These are phyloP conservation scores for Agapornis canus DNA, from an alignment of 2,797 vertebrate genomes.

Conservation along the genomic window DNA sequence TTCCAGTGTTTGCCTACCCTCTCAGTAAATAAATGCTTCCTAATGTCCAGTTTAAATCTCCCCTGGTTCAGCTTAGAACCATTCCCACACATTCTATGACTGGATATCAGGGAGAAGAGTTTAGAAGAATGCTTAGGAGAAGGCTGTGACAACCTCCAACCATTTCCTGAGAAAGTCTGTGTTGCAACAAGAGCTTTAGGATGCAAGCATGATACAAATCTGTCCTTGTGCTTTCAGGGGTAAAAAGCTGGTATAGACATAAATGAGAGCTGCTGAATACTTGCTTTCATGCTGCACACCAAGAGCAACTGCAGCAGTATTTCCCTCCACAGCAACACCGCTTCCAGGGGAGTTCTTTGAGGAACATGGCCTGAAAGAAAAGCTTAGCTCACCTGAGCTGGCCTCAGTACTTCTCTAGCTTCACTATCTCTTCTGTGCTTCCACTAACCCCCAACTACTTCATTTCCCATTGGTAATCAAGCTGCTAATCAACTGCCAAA, in stretches of 20 bases:
- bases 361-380: neutral
- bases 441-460: neutral
- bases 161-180: neutral
- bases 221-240: neutral
- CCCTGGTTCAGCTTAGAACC: neutral
- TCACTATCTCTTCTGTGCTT: neutral
- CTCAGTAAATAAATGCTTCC: neutral
- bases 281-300: neutral
- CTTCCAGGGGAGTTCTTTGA: neutral
- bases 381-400: neutral
- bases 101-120: neutral
- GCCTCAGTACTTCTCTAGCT: neutral
- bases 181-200: neutral
- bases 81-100: neutral
- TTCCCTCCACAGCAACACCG: neutral
- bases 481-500: constrained; percentile 37
- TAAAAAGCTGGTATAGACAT: neutral
- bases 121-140: neutral
- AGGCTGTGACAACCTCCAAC: neutral
- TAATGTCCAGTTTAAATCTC: neutral
- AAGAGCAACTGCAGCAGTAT: neutral
- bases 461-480: neutral
- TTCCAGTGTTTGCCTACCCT: neutral
- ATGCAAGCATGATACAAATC: neutral
- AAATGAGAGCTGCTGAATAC: neutral